A percentile compares a stretch with the other conserved stretches of the same genome.
phyloP scores from a whole-genome alignment of 2,797 vertebrate genomes.

The Mastacembelus armatus region DNA sequence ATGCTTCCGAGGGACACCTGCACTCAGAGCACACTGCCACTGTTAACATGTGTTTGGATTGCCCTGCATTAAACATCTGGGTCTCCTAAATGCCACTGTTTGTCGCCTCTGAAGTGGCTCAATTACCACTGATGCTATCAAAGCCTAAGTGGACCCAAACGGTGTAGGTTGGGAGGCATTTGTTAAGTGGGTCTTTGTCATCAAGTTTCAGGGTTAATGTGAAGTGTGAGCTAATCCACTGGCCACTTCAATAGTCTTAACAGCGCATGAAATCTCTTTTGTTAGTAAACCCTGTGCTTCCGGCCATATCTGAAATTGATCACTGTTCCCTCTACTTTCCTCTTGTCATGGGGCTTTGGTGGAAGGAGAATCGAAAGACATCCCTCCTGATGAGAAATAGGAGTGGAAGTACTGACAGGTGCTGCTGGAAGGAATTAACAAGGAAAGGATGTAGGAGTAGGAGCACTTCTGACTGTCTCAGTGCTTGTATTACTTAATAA shows the following conservation, averaged over 20 bases:
- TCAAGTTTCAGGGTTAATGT: slow-evolving; percentile 77
- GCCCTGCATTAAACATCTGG: slow-evolving; percentile 44
- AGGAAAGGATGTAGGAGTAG: slow-evolving; percentile 26
- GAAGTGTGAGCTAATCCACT: slow-evolving; percentile 81
- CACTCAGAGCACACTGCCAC: not conserved
- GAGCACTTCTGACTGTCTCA: slow-evolving; percentile 1
- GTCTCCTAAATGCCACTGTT: slow-evolving; percentile 63
- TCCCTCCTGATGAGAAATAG: slow-evolving; percentile 54
- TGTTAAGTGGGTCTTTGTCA: slow-evolving; percentile 76
- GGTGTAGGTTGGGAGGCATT: slow-evolving; percentile 59
- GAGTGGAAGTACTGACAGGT: slow-evolving; percentile 42
- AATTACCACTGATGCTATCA: slow-evolving; percentile 76
- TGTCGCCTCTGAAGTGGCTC: slow-evolving; percentile 72
- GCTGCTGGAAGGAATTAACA: slow-evolving; percentile 37
- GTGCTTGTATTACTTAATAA: not conserved
- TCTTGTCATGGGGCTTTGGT: slow-evolving; percentile 65
- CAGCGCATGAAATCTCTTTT: slow-evolving; percentile 83
- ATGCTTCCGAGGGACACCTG: slow-evolving; percentile 17
- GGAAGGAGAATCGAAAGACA: slow-evolving; percentile 71
- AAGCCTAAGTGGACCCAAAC: slow-evolving; percentile 59
- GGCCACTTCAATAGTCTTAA: slow-evolving; percentile 82
- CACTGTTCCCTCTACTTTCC: slow-evolving; percentile 60
- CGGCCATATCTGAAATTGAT: slow-evolving; percentile 83
- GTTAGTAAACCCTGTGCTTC: slow-evolving; percentile 79
- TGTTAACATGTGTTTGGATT: slow-evolving; percentile 43